Evolutionary conservation across 1,140 invertebrate species (phyloP), one percentile per base, ranked within the genome.

Genomic region (Pogonus chalceus): DNA sequence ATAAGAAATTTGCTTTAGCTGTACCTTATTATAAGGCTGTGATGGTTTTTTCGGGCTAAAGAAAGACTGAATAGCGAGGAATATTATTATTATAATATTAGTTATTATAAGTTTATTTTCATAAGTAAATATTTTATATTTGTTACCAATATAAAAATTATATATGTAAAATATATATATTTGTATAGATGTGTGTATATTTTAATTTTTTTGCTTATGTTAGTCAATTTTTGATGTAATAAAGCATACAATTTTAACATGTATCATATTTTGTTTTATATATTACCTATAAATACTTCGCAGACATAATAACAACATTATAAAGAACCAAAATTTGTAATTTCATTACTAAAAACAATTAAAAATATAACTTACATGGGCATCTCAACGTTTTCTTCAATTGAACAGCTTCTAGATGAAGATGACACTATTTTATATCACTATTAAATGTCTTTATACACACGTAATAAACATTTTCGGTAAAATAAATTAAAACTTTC

Each of bases 51-150:
- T 43, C 37, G 7, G 37, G 37, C 37, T 43, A 43, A 43, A 12
- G 37, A 43, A 43, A 43, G 37, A 43, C 37, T 43, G 37, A 43
- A 31, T 31, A 43, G 37, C 9, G 37, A 10, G 37, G 37, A 43
- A 43, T 43, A 43, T 7, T 31, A 31, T 14, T n/a, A 31, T 31
- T 31, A 31, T 31, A 31, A 31, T 31, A 14, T 31, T 7, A 12
- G 18, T 43, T 10, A 16, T 4, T 43, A 18, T 43, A 16, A 43
- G 18, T 4, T 43, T 43, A 43, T 43, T 43, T 43, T 43, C 37
- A 43, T 43, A 43, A 43, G 37, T 12, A 43, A 43, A 18, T 43
- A 43, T 43, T 43, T 43, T 43, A 43, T 43, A 43, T 43, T 43
- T 43, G 37, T 43, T 43, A 43, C 37, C 37, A 43, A 18, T 43